Percentiles rank a stretch among this genome's conserved stretches.
phyloP scores from a whole-genome alignment of 2,113 vertebrate species.

The Girardinichthys multiradiatus region DNA sequence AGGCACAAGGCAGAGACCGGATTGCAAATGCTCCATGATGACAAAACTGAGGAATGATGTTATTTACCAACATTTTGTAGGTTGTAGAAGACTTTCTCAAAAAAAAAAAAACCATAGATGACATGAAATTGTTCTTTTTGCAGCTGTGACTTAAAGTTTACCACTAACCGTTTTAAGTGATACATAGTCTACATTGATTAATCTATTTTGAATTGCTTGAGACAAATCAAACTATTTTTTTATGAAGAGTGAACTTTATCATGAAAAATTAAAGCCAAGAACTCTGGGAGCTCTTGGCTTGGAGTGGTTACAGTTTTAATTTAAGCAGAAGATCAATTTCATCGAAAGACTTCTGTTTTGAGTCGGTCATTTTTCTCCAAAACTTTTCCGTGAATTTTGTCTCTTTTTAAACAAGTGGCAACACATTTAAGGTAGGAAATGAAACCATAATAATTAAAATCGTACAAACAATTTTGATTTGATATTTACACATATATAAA shows the following conservation, averaged over 20 bases:
- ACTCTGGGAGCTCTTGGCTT: too few species aligned
- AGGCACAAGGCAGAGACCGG: background rate
- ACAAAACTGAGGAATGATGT: too few species aligned
- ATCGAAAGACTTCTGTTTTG: constrained; percentile 15
- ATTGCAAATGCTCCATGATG: background rate
- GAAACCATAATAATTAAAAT: constrained; percentile 27
- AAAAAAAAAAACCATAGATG: too few species aligned
- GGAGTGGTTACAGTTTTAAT: constrained; percentile 24
- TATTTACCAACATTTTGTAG: background rate
- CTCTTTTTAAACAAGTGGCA: constrained; percentile 17
- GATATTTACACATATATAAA: constrained; percentile 1
- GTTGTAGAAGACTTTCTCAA: background rate
- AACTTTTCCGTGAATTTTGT: too few species aligned
- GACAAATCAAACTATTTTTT: too few species aligned
- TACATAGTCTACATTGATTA: too few species aligned
- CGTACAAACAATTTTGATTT: constrained; percentile 12
- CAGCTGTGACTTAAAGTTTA: too few species aligned
- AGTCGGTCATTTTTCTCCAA: constrained; percentile 33
- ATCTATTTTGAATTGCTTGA: too few species aligned
- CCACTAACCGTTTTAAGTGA: too few species aligned
- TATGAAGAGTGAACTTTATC: too few species aligned
- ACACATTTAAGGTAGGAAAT: constrained; percentile 27
- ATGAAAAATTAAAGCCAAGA: too few species aligned
- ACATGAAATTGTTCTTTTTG: too few species aligned
- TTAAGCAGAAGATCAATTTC: constrained; percentile 28